A percentile compares a stretch with the other conserved stretches of the same genome.
Conservation (phyloP, 2,113 vertebrate species). For the Corythornis madagascariensis region DNA sequence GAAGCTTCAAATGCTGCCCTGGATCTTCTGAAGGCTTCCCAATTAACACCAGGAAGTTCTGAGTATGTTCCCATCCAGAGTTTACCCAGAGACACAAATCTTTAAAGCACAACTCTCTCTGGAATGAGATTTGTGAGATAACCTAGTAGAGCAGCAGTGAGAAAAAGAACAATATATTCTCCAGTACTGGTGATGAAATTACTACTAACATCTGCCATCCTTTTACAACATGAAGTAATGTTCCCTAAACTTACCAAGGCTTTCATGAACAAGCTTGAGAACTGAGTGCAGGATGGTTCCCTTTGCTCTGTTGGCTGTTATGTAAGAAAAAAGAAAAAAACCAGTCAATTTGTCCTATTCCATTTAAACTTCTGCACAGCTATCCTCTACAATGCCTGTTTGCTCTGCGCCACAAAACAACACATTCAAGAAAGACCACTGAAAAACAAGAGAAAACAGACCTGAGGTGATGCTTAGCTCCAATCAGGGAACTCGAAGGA, state of each 20-base stretch:
- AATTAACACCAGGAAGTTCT: neutral
- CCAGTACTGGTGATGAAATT: neutral
- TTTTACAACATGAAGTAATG: neutral
- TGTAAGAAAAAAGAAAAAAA: neutral
- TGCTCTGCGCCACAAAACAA: neutral
- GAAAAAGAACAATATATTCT: neutral
- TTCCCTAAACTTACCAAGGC: neutral
- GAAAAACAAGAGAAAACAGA: neutral
- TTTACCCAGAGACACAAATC: neutral
- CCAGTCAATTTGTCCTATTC: neutral
- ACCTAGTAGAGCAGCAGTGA: constrained; percentile 12
- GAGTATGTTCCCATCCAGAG: neutral
- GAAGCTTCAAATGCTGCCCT: neutral
- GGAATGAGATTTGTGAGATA: constrained; percentile 23
- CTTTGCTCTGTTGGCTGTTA: neutral
- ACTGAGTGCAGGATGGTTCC: no score
- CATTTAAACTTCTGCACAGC: neutral
- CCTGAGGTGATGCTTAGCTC: neutral
- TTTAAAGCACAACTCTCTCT: neutral
- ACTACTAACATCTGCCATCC: neutral
- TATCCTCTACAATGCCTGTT: neutral
- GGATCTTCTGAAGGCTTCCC: neutral
- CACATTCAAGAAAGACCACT: neutral
- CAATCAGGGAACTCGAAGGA: neutral
- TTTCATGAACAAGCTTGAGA: neutral